Base-by-base conservation (phyloP, 2,888 invertebrate species). In the Rotaria macrura region DNA sequence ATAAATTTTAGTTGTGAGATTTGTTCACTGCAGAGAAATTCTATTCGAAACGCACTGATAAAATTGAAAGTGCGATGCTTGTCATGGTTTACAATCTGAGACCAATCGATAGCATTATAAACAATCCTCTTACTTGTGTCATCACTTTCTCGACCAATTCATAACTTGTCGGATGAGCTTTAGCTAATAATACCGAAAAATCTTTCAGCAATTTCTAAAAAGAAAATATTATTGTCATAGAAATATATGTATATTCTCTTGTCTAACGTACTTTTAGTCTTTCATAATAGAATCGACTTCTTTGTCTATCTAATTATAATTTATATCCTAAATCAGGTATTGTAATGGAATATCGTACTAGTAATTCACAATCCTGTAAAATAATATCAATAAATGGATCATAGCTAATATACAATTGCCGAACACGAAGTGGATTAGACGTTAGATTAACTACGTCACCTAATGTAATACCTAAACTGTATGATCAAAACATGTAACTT, bases 331-430 rank as follows among this genome's bases (percentile, higher is more conserved):
- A 74, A 74, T 74, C 74, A 25, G 74, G 74, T 23, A 74, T 40
- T 74, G 43, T 43, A 7, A 74, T 38, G 9, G 43, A 74, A 40
- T 38, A 43, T 74, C 74, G 40, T 40, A 25, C 38, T 74, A 74
- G 14, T 74, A 74, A 74, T 74, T 74, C 74, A 40, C 74, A 74
- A 23, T 74, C 74, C 23, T 23, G 74, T 38, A 40, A 23, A 40
- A 43, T 43, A 38, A 74, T 43, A 74, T 74, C 74, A 74, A 74
- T 74, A 38, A 74, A 74, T 40, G 74, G 74, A 74, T 74, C 74
- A 40, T 74, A 74, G 25, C 43, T 74, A 29, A 74, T 74, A 74
- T 74, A 74, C 23, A 74, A 43, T 20, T 74, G 74, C n/a, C 74
- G 74, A 40, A 74, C 4, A 25, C 40, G 43, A 38, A 74, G 25